phyloP scores from a whole-genome alignment of 2,113 vertebrate genomes.

The Piprites chloris region DNA sequence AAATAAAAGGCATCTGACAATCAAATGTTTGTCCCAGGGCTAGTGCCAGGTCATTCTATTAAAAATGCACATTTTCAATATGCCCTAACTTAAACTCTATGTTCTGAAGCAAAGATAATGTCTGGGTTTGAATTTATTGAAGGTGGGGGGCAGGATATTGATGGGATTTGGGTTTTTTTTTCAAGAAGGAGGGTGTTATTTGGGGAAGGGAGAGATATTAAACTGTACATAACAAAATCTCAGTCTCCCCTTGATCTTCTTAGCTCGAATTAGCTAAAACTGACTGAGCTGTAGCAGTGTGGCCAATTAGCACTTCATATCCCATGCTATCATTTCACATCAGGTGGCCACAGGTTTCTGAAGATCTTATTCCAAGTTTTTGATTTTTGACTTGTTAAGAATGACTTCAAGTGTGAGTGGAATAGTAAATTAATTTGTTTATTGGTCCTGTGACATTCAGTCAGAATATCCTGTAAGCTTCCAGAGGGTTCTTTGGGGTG shows the following conservation, averaged over 20 bases:
- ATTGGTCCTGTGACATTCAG: fast-evolving
- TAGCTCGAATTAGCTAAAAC: neutral
- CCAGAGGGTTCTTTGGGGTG: neutral
- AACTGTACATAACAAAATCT: neutral
- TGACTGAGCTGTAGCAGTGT: neutral
- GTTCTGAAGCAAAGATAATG: neutral
- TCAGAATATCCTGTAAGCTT: neutral
- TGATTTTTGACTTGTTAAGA: neutral
- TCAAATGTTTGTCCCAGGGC: neutral
- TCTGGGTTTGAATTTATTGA: neutral
- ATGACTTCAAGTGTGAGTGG: neutral
- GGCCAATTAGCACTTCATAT: neutral
- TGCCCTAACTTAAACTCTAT: neutral
- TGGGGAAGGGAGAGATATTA: neutral
- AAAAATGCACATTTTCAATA: neutral
- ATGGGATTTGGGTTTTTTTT: neutral
- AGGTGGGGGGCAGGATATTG: neutral
- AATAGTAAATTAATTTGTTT: neutral
- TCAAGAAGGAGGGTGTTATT: neutral
- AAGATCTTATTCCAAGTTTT: neutral
- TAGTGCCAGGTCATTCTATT: neutral
- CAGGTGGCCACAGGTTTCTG: neutral
- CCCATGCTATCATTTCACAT: neutral
- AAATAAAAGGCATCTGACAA: neutral
- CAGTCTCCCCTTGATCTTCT: neutral